Base-by-base conservation (phyloP, 1,140 invertebrate species). In the Trichoplusia ni region DNA sequence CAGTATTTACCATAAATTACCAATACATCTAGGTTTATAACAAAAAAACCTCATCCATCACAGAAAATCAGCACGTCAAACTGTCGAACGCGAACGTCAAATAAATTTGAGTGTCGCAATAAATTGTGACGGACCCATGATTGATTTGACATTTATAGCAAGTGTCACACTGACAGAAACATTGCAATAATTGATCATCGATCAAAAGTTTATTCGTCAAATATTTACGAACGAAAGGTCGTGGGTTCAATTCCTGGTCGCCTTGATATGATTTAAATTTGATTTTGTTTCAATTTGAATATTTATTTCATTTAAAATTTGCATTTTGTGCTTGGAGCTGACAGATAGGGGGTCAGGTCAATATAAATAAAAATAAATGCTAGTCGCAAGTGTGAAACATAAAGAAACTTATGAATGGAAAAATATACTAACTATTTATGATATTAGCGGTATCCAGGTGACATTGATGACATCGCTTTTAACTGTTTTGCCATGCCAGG, bases 111-210 rank as follows among this genome's bases (percentile, higher is more conserved):
- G 49, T 47, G 23, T 37, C 31, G 16, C 37, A 49, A 44, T 40
- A 29, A 13, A 42, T 42, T 44, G 53, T 65, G 63, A 49, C 63
- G 63, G 59, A 65, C 49, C 31, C 14, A 7, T 65, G 42, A 65
- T 65, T 59, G 44, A 65, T 65, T 49, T 51, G 63, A 58, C 63
- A 59, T 65, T 65, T 59, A 40, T 7, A 8, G 14, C 14, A 11
- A 40, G 4, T 5, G 38, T 27, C 38, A 42, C 38, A 58, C 44
- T 58, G 54, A 58, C 51, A 38, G 11, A 58, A 56, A n/a, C 31
- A 40, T 58, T 58, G 54, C 54, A 16, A 40, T 18, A 37, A 44
- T 58, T 18, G 38, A 40, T 54, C 51, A 54, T 27, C 8, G 13
- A 1, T 8, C 14, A 23, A 14, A 23, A 27, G 51, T 54, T n/a